phyloP scores from a whole-genome alignment of 2,113 vertebrate genomes.

The Scopus umbretta region DNA sequence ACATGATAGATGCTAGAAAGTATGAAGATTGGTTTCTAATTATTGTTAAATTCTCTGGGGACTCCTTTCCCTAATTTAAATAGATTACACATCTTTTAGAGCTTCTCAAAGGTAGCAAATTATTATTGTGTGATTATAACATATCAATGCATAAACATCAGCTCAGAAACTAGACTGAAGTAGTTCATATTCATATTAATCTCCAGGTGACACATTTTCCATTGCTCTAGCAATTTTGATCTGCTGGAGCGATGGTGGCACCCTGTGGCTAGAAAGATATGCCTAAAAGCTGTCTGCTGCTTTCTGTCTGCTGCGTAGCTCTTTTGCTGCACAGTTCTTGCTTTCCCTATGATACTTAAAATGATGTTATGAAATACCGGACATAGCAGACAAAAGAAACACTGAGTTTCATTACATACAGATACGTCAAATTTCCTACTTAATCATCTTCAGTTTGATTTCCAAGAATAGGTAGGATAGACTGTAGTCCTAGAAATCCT shows the following conservation, averaged over 20 bases:
- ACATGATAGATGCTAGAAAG: not conserved
- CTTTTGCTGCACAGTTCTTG: not conserved
- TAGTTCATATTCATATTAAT: not conserved
- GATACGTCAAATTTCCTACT: accelerated
- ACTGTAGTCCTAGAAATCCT: not conserved
- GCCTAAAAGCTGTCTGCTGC: not conserved
- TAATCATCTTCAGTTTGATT: not conserved
- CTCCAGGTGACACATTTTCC: not conserved
- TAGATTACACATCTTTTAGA: not conserved
- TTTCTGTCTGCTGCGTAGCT: not conserved
- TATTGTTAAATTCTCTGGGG: not conserved
- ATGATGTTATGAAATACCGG: not conserved
- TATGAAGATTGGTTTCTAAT: not conserved
- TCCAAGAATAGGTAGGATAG: accelerated
- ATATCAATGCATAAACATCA: not conserved
- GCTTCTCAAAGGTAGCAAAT: not conserved
- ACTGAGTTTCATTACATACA: not conserved
- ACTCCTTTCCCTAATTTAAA: not conserved
- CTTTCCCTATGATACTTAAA: not conserved
- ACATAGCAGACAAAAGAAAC: not conserved
- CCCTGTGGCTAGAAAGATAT: constrained; percentile 40
- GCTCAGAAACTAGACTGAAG: not conserved
- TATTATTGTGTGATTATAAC: constrained; percentile 19
- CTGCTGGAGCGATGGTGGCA: constrained; percentile 52
- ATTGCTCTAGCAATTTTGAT: not conserved